Evolutionary conservation across 2,113 vertebrate genomes (phyloP).

Genomic region (Oncorhynchus tshawytscha): DNA sequence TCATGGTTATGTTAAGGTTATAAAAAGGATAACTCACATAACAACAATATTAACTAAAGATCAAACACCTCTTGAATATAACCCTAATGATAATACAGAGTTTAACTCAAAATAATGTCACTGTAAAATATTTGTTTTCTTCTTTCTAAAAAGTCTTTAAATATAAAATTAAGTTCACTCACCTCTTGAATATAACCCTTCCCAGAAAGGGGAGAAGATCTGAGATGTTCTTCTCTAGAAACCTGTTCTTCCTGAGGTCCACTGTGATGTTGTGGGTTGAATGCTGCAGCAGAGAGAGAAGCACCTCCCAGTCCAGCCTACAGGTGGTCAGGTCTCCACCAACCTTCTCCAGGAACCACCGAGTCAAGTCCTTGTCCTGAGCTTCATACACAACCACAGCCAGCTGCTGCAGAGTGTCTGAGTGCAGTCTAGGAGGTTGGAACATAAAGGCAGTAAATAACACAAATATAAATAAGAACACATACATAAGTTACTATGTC

Average conservation of each 20-base stretch:
- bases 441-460: background rate
- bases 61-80: conserved; percentile 29
- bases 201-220: conserved; percentile 34
- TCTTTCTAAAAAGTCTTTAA: background rate
- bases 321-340: conserved; percentile 12
- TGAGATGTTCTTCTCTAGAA: conserved; percentile 1
- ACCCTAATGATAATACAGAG: background rate
- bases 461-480: too few relatives aligned
- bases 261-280: conserved; percentile 17
- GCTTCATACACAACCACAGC: conserved; percentile 29
- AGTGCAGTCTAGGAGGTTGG: conserved; percentile 7
- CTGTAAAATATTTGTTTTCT: too few relatives aligned
- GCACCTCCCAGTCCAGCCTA: conserved; percentile 30
- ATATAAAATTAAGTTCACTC: background rate
- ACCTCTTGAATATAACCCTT: conserved; percentile 37
- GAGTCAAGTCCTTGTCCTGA: conserved; percentile 33
- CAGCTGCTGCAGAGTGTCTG: conserved; percentile 28
- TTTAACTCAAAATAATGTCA: too few relatives aligned
- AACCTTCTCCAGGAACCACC: conserved; percentile 16
- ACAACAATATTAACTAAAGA: background rate
- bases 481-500: too few relatives aligned
- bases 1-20: background rate
- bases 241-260: conserved; percentile 29
- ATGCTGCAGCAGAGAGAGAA: conserved; percentile 32
- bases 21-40: too few relatives aligned